Evolutionary conservation across 2,888 invertebrate species (phyloP).

Genomic region (Bhutanitis thaidina): DNA sequence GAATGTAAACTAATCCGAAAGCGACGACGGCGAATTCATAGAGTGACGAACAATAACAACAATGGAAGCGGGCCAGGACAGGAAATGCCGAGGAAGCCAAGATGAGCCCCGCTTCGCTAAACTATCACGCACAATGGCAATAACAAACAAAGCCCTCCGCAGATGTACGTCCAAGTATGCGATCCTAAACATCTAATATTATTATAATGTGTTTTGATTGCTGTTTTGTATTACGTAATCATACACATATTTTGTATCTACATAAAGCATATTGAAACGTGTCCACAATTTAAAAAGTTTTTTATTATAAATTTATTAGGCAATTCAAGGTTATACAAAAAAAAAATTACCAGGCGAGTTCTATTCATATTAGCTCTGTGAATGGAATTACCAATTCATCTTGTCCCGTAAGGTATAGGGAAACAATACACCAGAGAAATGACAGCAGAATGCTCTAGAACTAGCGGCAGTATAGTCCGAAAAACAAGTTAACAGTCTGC

Average conservation of each 20-base stretch:
- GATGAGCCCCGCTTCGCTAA: slow-evolving; percentile 44
- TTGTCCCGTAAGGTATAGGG: too few species aligned
- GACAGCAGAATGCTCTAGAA: too few species aligned
- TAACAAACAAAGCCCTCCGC: slow-evolving; percentile 47
- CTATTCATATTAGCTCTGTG: too few species aligned
- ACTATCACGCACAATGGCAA: slow-evolving; percentile 58
- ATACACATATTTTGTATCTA: neutral
- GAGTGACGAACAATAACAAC: slow-evolving; percentile 55
- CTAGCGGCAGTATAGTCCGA: too few species aligned
- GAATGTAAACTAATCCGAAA: slow-evolving; percentile 33
- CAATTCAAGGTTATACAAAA: too few species aligned
- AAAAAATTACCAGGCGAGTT: too few species aligned
- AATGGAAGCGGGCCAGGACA: slow-evolving; percentile 43
- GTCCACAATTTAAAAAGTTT: too few species aligned
- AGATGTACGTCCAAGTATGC: slow-evolving; percentile 35
- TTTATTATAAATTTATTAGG: too few species aligned
- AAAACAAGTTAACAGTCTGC: too few species aligned
- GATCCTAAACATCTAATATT: slow-evolving; percentile 42
- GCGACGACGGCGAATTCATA: slow-evolving; percentile 20
- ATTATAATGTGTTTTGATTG: slow-evolving; percentile 14
- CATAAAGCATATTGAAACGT: neutral
- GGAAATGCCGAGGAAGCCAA: slow-evolving; percentile 64
- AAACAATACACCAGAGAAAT: too few species aligned
- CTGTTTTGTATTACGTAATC: slow-evolving; percentile 1
- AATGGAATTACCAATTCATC: too few species aligned